These are phyloP conservation scores for Zaprionus nigranus DNA, from an alignment of 1,140 invertebrate genomes.

Conservation along the genomic window DNA sequence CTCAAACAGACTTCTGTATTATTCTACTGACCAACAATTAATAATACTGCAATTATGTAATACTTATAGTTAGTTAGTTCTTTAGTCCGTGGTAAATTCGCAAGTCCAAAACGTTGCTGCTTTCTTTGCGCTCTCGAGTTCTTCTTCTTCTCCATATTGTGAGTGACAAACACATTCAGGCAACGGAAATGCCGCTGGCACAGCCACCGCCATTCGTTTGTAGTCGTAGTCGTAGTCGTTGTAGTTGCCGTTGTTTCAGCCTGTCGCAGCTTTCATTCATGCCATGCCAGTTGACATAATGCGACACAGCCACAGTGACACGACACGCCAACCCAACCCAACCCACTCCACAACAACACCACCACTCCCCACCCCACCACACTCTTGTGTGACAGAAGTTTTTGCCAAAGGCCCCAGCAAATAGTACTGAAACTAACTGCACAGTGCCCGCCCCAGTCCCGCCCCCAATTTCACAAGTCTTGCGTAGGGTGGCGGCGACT, in stretches of 20 bases:
- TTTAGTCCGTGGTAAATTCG: not conserved
- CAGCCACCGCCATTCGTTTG: conserved; percentile 41
- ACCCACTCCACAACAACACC: not conserved
- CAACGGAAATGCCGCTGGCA: conserved; percentile 45
- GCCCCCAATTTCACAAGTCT: conserved; percentile 23
- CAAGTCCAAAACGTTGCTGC: not conserved
- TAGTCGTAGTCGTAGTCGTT: conserved; percentile 25
- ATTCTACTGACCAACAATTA: no score
- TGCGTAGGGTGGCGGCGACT: conserved; percentile 7
- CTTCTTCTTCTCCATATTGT: not conserved
- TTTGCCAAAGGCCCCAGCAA: conserved; percentile 20
- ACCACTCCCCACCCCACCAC: not conserved
- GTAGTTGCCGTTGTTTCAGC: conserved; percentile 30
- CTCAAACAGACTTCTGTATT: no score
- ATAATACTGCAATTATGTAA: no score
- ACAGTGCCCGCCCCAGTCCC: conserved; percentile 10
- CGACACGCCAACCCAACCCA: conserved; percentile 1
- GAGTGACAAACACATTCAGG: conserved; percentile 39
- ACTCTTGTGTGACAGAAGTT: conserved; percentile 9
- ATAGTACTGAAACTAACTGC: conserved; percentile 31
- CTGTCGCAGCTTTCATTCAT: conserved; percentile 71
- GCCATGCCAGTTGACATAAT: conserved; percentile 72
- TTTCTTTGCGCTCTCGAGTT: not conserved
- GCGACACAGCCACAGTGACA: conserved; percentile 59
- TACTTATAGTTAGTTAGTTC: no score